Percentiles rank a stretch among this genome's conserved stretches.
phyloP scores from a whole-genome alignment of 2,888 invertebrate genomes.

The Folsomia candida region DNA sequence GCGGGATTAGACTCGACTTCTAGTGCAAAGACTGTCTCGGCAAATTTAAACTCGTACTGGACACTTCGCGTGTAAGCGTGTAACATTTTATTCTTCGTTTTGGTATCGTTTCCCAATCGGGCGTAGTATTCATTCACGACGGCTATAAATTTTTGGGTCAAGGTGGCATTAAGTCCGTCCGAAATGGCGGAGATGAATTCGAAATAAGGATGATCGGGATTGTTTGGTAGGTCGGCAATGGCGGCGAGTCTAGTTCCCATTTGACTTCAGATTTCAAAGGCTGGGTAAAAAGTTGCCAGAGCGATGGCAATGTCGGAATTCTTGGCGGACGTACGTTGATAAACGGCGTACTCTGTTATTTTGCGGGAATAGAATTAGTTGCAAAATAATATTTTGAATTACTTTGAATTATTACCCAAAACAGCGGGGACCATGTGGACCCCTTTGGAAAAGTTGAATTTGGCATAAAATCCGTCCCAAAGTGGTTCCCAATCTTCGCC shows the following conservation, averaged over 20 bases:
- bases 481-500: not conserved
- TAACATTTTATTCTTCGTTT: constrained; percentile 3
- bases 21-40: not conserved
- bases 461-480: not conserved
- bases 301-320: not conserved
- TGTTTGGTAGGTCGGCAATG: not conserved
- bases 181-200: not conserved
- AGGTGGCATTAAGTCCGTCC: not conserved
- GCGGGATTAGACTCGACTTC: not conserved
- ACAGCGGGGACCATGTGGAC: not conserved
- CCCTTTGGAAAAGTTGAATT: not conserved
- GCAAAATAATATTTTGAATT: too few species aligned
- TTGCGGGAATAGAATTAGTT: too few species aligned
- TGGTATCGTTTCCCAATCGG: not conserved
- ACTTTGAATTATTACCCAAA: too few species aligned
- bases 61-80: not conserved
- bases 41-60: constrained; percentile 4
- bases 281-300: not conserved
- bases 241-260: not conserved
- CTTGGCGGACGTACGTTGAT: not conserved
- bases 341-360: not conserved
- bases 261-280: not conserved
- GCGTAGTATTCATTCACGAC: constrained; percentile 9
- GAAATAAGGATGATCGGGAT: not conserved
- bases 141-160: not conserved